Base-by-base conservation (phyloP, 2,113 vertebrate genomes). In the Corythoichthys intestinalis region DNA sequence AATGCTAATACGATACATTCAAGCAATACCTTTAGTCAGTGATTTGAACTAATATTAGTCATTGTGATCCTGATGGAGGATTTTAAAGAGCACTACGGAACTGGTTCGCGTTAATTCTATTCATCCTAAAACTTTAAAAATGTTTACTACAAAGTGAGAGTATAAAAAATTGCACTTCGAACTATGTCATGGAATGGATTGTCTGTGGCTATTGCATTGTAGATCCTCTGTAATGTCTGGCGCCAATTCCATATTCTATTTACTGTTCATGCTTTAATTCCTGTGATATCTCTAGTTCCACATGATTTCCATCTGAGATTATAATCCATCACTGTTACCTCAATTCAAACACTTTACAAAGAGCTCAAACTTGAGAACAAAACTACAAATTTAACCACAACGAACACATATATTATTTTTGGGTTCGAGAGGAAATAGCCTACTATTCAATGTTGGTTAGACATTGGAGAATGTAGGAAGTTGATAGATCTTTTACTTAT, bases 381-480 rank as follows among this genome's bases (percentile, higher is more conserved):
- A 58, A 14, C 4, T 56, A 2, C 53, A 54, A 39, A 60, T 39
- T 61, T 38, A 37, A 39, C 15, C 17, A 41, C 15, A 61, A 61
- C 69, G 49, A 72, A 70, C 66, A 69, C 72, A 47, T 80, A 73
- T 83, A 82, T 39, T 70, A 70, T 81, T 83, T 79, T 74, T 71
- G 80, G 77, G 70, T 63, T 77, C 73, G 59, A 65, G 57, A 2
- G 63, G 64, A 77, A 78, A 66, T 72, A 72, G 81, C n/a, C 66
- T 79, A 76, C 73, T 76, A 79, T 83, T 77, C 52, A 12, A 53
- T 75, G 72, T 28, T 53, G 80, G 59, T 80, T 73, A 82, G 70
- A 81, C 70, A 47, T 38, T 13, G 60, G 80, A 74, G 74, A 85
- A 86, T 79, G 78, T 58, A 20, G 48, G 37, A 66, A 70, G 46